A percentile compares a stretch with the other conserved stretches of the same genome.
These are phyloP conservation scores for Lasiurus borealis DNA, from an alignment of 2,113 vertebrate genomes.

Conservation along the genomic window DNA sequence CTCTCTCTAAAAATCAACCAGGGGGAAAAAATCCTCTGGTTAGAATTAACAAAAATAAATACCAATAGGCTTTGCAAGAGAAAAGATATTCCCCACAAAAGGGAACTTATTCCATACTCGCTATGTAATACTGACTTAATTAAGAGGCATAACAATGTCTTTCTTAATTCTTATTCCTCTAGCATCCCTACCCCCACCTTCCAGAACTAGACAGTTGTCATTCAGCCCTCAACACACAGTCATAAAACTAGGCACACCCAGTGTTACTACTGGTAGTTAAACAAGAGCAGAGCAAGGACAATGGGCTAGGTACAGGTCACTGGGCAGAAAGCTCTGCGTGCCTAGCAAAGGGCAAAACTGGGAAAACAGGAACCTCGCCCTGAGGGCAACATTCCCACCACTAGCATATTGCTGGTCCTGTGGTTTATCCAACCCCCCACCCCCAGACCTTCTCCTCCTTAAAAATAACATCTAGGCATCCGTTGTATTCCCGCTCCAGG, in stretches of 20 bases:
- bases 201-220: neutral
- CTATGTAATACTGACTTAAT: neutral
- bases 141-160: neutral
- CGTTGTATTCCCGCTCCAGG: neutral
- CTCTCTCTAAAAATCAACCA: too few relatives aligned
- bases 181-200: neutral
- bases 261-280: neutral
- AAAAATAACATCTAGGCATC: neutral
- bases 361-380: neutral
- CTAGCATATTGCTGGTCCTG: neutral
- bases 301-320: neutral
- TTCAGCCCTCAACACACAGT: neutral
- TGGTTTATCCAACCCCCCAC: neutral
- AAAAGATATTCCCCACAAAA: conserved; percentile 9
- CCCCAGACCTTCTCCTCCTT: neutral
- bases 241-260: neutral
- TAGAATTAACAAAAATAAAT: too few relatives aligned
- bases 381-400: neutral
- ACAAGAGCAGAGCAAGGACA: neutral
- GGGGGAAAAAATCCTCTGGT: too few relatives aligned
- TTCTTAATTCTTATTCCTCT: neutral
- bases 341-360: neutral
- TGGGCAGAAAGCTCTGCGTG: neutral
- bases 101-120: neutral
- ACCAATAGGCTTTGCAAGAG: neutral